These are phyloP conservation scores for Zygothrica quintamaculata DNA, from an alignment of 2,888 invertebrate species.

Conservation along the genomic window DNA sequence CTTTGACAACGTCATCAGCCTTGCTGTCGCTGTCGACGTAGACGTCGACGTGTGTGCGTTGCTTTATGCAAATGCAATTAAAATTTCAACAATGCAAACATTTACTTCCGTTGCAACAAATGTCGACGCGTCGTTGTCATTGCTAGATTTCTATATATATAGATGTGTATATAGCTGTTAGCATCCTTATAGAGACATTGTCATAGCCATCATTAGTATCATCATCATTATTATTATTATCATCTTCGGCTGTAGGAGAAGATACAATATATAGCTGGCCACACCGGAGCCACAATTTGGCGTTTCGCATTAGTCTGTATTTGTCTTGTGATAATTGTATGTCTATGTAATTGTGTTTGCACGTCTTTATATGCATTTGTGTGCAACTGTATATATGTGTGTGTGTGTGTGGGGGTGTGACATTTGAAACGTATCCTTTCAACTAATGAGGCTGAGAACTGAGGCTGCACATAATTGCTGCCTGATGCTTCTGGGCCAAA, in stretches of 20 bases:
- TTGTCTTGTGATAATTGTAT: conserved; percentile 76
- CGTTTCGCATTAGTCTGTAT: conserved; percentile 73
- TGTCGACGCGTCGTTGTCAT: conserved; percentile 49
- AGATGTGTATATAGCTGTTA: too few relatives aligned
- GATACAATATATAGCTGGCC: conserved; percentile 60
- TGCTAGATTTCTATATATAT: conserved; percentile 13
- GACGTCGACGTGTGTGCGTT: conserved; percentile 39
- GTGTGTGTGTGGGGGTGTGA: conserved; percentile 27
- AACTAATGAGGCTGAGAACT: conserved; percentile 64
- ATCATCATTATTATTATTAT: conserved; percentile 15
- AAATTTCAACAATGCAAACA: conserved; percentile 82
- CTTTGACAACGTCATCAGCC: neutral
- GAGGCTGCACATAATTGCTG: conserved; percentile 58
- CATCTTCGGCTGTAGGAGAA: conserved; percentile 17
- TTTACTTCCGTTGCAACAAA: conserved; percentile 81
- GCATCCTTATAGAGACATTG: conserved; percentile 59
- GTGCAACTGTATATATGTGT: conserved; percentile 1
- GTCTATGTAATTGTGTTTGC: conserved; percentile 76
- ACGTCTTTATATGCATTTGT: conserved; percentile 21
- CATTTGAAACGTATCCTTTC: conserved; percentile 51
- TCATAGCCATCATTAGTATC: conserved; percentile 30
- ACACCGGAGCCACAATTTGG: conserved; percentile 68
- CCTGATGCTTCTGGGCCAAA: conserved; percentile 34
- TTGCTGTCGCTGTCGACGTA: conserved; percentile 2
- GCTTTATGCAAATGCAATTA: conserved; percentile 82